Evolutionary conservation across 2,888 invertebrate species (phyloP).

Genomic region (Catocala fraxini): DNA sequence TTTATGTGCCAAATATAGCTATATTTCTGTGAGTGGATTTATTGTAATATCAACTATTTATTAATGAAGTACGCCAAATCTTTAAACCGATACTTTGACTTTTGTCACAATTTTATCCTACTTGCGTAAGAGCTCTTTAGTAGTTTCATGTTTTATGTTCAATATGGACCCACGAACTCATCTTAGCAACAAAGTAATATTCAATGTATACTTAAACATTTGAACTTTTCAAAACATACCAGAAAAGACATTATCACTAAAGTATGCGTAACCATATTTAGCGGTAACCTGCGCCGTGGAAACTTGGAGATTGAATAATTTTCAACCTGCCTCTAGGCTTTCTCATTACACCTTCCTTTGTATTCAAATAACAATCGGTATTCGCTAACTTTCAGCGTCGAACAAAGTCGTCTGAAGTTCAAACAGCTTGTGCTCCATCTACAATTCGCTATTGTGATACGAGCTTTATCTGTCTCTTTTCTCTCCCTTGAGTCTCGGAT

Average conservation of each 20-base stretch:
- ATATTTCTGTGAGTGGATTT: too few relatives aligned
- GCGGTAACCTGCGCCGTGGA: neutral
- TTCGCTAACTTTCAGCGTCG: slow-evolving; percentile 11
- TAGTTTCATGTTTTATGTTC: too few relatives aligned
- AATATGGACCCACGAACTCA: too few relatives aligned
- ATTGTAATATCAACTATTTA: too few relatives aligned
- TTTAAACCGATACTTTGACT: too few relatives aligned
- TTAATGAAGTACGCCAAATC: too few relatives aligned
- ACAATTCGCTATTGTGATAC: slow-evolving; percentile 4
- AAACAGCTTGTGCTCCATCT: slow-evolving; percentile 14
- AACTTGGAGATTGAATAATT: slow-evolving; percentile 5
- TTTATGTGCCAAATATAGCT: slow-evolving; percentile 6
- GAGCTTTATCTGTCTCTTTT: slow-evolving; percentile 8
- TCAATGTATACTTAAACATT: neutral
- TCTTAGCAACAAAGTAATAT: too few relatives aligned
- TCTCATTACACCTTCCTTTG: slow-evolving; percentile 7
- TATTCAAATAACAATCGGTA: slow-evolving; percentile 17
- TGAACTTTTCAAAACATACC: neutral
- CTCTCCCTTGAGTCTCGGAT: slow-evolving; percentile 33
- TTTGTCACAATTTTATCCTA: too few relatives aligned
- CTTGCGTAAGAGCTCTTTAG: too few relatives aligned
- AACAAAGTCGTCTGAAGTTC: slow-evolving; percentile 13
- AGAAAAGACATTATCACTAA: slow-evolving; percentile 3
- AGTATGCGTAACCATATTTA: neutral
- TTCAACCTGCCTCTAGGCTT: slow-evolving; percentile 7